A percentile compares a stretch with the other conserved stretches of the same genome.
Conservation (phyloP, 2,113 vertebrate genomes). For the Eolophus roseicapilla region DNA sequence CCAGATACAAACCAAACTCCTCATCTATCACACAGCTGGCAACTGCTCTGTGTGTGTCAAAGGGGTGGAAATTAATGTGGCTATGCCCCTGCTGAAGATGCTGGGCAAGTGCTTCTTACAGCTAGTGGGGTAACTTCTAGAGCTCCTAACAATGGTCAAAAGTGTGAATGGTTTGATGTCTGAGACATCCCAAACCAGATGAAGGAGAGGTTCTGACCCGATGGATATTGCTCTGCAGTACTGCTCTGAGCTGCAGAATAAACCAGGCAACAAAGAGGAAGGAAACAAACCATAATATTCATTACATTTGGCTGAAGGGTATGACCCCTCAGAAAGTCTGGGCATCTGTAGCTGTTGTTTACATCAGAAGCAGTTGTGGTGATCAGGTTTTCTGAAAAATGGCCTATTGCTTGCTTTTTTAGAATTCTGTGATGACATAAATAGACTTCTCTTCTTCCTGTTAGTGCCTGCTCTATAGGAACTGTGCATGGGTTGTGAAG, state of each 20-base stretch:
- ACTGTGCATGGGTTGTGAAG: neutral
- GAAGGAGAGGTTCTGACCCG: neutral
- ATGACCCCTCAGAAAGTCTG: neutral
- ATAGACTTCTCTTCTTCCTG: neutral
- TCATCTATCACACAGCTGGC: neutral
- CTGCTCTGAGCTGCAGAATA: neutral
- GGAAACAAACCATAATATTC: neutral
- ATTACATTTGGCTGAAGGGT: neutral
- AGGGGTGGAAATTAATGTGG: neutral
- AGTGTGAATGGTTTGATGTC: neutral
- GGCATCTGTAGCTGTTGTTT: neutral
- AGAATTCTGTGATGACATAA: neutral
- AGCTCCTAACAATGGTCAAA: neutral
- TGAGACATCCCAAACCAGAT: neutral
- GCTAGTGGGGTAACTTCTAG: neutral
- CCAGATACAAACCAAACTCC: neutral
- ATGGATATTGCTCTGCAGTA: neutral
- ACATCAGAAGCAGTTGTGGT: neutral
- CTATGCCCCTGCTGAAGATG: neutral
- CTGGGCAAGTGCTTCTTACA: neutral
- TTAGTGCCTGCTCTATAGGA: neutral
- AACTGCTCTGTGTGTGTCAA: neutral
- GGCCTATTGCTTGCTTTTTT: neutral
- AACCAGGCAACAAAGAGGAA: neutral
- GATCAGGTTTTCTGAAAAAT: neutral